Evolutionary conservation across 2,113 vertebrate genomes (phyloP).

Genomic region (Melanocharis versteri): DNA sequence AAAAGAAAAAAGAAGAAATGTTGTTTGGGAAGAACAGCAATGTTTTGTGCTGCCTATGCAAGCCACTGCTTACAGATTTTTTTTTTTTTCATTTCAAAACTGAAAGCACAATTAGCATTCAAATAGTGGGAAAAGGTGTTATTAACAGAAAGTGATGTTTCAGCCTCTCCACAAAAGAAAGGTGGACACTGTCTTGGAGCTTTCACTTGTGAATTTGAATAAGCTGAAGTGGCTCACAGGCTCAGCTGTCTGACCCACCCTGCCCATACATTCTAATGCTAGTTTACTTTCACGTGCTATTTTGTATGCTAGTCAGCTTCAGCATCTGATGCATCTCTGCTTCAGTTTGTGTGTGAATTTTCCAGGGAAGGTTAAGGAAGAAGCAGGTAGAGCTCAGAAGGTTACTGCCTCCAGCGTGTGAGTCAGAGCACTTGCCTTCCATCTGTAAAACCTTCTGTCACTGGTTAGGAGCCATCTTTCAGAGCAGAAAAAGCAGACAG

Average conservation of each 20-base stretch:
- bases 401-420: not conserved
- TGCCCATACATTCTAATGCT: not conserved
- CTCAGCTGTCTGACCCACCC: not conserved
- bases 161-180: not conserved
- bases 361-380: not conserved
- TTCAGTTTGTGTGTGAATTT: not conserved
- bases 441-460: not conserved
- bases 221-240: not conserved
- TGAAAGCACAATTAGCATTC: not conserved
- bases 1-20: not conserved
- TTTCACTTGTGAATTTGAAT: fast-evolving
- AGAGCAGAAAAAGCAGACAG: not conserved
- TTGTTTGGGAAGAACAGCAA: not conserved
- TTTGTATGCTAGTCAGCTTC: not conserved
- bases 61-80: not conserved
- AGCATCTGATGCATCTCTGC: not conserved
- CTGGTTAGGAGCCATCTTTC: not conserved
- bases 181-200: not conserved
- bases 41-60: not conserved
- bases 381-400: not conserved
- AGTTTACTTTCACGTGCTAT: not conserved
- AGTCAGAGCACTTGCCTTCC: not conserved
- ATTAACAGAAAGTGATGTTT: not conserved
- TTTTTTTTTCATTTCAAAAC: not conserved
- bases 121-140: not conserved